These are phyloP conservation scores for Anser brachyrhynchus DNA, from an alignment of 2,113 vertebrate species.

Conservation along the genomic window DNA sequence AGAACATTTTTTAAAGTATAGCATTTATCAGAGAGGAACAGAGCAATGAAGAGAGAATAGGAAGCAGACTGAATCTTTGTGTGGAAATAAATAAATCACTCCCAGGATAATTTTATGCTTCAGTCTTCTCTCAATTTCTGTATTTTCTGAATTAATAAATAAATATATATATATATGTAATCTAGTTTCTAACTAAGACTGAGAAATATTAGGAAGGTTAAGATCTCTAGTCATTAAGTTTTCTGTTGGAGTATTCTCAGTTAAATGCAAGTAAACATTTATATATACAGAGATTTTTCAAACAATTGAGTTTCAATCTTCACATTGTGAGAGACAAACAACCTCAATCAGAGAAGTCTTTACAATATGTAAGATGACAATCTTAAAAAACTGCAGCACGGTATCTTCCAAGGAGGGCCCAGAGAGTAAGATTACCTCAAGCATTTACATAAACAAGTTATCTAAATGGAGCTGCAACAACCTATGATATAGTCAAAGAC, in stretches of 20 bases:
- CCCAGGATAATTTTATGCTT: neutral
- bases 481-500: neutral
- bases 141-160: neutral
- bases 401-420: neutral
- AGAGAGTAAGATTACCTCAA: neutral
- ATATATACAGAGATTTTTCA: neutral
- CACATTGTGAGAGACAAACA: neutral
- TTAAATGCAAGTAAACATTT: neutral
- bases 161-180: neutral
- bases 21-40: neutral
- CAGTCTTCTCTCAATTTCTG: neutral
- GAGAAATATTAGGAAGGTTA: neutral
- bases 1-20: neutral
- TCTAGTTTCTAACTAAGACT: neutral
- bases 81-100: neutral
- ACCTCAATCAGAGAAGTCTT: neutral
- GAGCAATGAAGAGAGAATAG: neutral
- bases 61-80: neutral
- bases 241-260: neutral
- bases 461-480: neutral
- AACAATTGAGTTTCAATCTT: neutral
- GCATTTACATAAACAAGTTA: neutral
- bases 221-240: neutral
- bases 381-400: neutral
- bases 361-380: neutral